Conservation (phyloP, 2,888 invertebrate genomes). For the Phyto melanocephala region DNA sequence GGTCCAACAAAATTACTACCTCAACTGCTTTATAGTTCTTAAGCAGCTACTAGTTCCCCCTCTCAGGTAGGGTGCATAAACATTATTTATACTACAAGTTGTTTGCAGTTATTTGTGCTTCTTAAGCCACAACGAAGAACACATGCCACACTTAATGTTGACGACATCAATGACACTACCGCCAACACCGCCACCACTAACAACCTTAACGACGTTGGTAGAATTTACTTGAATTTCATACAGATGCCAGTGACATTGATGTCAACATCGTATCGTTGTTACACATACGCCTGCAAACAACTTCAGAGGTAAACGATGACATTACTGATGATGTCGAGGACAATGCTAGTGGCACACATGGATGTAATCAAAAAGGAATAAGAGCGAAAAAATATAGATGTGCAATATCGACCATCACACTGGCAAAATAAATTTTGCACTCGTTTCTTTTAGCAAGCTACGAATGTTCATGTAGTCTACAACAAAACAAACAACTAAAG, state of each 20-base stretch:
- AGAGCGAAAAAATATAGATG: background rate
- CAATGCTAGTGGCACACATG: conserved; percentile 3
- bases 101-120: conserved; percentile 47
- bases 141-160: conserved; percentile 64
- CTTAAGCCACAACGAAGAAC: conserved; percentile 46
- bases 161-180: conserved; percentile 13
- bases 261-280: conserved; percentile 40
- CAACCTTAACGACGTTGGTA: conserved; percentile 33
- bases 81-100: conserved; percentile 43
- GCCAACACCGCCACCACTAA: background rate
- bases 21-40: too few species aligned
- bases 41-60: background rate
- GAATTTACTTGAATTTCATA: conserved; percentile 59
- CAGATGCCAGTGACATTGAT: conserved; percentile 62
- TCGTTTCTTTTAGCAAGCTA: background rate
- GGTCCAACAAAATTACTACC: too few species aligned
- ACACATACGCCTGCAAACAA: background rate
- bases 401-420: conserved; percentile 2
- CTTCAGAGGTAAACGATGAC: conserved; percentile 11
- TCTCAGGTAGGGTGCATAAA: background rate
- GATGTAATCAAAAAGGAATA: background rate
- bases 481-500: background rate
- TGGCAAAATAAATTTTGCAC: conserved; percentile 15
- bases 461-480: background rate
- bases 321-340: conserved; percentile 53